These are phyloP conservation scores for Falco novaeseelandiae DNA, from an alignment of 2,797 vertebrate species.

Conservation along the genomic window DNA sequence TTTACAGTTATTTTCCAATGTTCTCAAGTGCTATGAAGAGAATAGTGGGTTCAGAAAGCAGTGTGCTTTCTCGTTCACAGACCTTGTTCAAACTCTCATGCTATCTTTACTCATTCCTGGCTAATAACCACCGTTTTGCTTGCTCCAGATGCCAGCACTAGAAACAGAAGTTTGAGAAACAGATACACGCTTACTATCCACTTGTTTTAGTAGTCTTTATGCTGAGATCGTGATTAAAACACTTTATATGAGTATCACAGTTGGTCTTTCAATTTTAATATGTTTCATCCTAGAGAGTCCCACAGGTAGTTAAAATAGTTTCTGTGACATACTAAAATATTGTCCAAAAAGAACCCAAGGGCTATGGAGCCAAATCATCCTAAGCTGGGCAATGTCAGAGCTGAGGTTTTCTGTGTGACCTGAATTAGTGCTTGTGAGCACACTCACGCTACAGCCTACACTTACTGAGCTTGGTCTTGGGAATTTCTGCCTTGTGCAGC, in stretches of 20 bases:
- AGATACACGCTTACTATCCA: rapidly evolving
- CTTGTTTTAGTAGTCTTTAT: neutral
- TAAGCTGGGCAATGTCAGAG: neutral
- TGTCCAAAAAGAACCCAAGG: neutral
- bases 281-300: neutral
- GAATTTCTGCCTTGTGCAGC: rapidly evolving
- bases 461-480: neutral
- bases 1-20: neutral
- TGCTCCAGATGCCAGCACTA: neutral
- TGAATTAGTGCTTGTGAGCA: neutral
- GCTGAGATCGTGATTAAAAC: neutral
- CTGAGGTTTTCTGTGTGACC: neutral
- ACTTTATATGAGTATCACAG: neutral
- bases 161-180: neutral
- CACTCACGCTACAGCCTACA: neutral
- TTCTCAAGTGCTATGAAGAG: neutral
- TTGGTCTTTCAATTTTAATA: neutral
- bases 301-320: neutral
- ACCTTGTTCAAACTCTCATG: neutral
- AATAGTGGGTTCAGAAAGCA: neutral
- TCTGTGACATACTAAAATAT: neutral
- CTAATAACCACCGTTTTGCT: neutral
- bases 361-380: neutral
- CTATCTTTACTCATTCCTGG: neutral
- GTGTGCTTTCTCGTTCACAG: neutral